Percentiles rank a stretch among this genome's conserved stretches.
Conservation (phyloP, 1,140 invertebrate genomes). For the Calycopis cecrops region DNA sequence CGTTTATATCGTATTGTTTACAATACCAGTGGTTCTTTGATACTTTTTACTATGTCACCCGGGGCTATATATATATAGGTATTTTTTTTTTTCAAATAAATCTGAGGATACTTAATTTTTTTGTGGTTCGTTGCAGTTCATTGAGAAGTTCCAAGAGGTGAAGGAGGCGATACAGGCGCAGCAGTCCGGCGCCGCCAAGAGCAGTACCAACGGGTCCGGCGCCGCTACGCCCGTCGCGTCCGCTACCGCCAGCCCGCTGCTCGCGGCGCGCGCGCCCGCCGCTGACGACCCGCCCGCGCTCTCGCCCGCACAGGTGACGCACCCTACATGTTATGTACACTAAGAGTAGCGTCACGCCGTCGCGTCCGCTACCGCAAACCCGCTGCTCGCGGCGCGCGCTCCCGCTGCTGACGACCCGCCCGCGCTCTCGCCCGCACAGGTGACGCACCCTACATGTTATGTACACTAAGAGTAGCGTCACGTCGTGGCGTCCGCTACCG, state of each 20-base stretch:
- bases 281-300: slow-evolving; percentile 43
- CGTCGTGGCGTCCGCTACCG: slow-evolving; percentile 89
- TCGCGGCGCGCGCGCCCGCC: slow-evolving; percentile 39
- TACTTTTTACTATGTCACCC: no score
- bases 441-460: slow-evolving; percentile 1
- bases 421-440: slow-evolving; percentile 42
- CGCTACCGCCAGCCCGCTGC: slow-evolving; percentile 90
- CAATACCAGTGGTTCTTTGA: no score
- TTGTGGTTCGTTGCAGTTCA: slow-evolving; percentile 83
- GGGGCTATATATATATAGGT: no score
- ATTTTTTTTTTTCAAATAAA: no score
- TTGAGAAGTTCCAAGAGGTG: slow-evolving; percentile 99
- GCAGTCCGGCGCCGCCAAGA: slow-evolving; percentile 78
- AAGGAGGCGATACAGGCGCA: slow-evolving; percentile 87
- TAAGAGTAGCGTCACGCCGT: slow-evolving; percentile 83
- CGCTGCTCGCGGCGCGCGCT: slow-evolving; percentile 52
- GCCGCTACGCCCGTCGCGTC: slow-evolving; percentile 88
- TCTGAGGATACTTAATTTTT: slow-evolving; percentile 1
- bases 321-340: neutral
- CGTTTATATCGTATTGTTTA: no score
- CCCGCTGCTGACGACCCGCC: slow-evolving; percentile 40
- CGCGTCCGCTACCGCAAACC: slow-evolving; percentile 88
- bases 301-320: slow-evolving; percentile 40
- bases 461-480: slow-evolving; percentile 76
- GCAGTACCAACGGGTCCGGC: slow-evolving; percentile 82